Percentiles rank a stretch among this genome's conserved stretches.
These are phyloP conservation scores for Dermolepida albohirtum DNA, from an alignment of 2,888 invertebrate species.

Conservation along the genomic window DNA sequence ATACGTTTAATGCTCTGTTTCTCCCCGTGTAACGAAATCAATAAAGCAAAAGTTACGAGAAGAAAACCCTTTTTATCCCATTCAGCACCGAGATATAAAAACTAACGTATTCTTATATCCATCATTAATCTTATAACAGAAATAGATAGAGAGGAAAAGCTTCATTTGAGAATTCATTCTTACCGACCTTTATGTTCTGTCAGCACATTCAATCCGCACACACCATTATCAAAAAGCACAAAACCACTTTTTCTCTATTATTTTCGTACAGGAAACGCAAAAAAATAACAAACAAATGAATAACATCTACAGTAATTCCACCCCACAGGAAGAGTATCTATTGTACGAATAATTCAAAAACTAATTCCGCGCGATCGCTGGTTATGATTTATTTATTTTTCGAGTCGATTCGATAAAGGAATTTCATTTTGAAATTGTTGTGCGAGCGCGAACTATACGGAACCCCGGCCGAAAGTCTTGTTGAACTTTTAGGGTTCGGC, in stretches of 20 bases:
- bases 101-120: neutral
- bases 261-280: neutral
- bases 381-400: conserved; percentile 11
- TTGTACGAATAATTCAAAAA: neutral
- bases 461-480: neutral
- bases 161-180: too few relatives aligned
- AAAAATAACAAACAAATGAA: neutral
- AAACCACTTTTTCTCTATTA: conserved; percentile 9
- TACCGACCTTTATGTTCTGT: too few relatives aligned
- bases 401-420: neutral
- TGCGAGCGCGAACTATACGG: neutral
- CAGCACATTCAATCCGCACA: neutral
- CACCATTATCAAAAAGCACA: conserved; percentile 10
- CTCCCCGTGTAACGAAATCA: conserved; percentile 14
- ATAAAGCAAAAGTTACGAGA: conserved; percentile 9
- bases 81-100: neutral
- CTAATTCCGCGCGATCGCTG: neutral
- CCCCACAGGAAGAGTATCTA: conserved; percentile 1
- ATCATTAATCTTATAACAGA: conserved; percentile 5
- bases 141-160: too few relatives aligned
- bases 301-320: neutral
- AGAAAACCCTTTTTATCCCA: conserved; percentile 8
- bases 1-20: conserved; percentile 4
- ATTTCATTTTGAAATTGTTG: neutral
- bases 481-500: conserved; percentile 4